Evolutionary conservation across 1,140 invertebrate genomes (phyloP), one percentile per base, ranked within the genome.

Genomic region (Lepidurus apus): DNA sequence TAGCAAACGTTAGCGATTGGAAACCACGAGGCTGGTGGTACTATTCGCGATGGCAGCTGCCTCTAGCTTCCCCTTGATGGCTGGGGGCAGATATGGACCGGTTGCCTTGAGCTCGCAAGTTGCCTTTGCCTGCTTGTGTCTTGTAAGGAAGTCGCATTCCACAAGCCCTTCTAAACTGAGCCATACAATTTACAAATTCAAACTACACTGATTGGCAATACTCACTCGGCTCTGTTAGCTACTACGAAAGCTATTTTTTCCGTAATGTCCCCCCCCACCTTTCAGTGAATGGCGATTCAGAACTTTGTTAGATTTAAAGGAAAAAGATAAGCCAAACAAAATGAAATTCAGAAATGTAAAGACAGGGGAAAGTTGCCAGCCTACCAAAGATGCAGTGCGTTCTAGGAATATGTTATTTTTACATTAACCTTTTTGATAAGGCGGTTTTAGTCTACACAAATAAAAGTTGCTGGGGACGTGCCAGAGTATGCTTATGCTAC

Each of bases 111-210:
- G 53, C 53, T 65, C 21, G 53, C 21, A 65, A 65, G 53, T 65
- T 65, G 53, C 53, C 53, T 65, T 65, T 65, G 53, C 53, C 53
- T 65, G 53, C 53, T 65, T 65, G 53, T 65, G 53, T 65, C 53
- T 9, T 65, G 53, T 21, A 65, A 65, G 21, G 53, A 65, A 65
- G 53, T 65, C 53, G 53, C 53, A 65, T 65, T 65, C 53, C 53
- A 65, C 53, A 65, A 65, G 53, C 17, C 53, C 53, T 65, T 34
- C 34, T 34, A 34, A 65, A 65, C 53, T 65, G 53, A 65, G 21
- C 53, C 53, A 9, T 65, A 65, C 53, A 21, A 65, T 65, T 65
- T 65, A 65, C 53, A 65, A 65, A 65, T 65, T 65, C 53, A 17
- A 65, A 65, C 53, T 21, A 65, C 53, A 65, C 53, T 13, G 53